Conservation (phyloP, 2,113 vertebrate genomes). For the Apodemus speciosus region DNA sequence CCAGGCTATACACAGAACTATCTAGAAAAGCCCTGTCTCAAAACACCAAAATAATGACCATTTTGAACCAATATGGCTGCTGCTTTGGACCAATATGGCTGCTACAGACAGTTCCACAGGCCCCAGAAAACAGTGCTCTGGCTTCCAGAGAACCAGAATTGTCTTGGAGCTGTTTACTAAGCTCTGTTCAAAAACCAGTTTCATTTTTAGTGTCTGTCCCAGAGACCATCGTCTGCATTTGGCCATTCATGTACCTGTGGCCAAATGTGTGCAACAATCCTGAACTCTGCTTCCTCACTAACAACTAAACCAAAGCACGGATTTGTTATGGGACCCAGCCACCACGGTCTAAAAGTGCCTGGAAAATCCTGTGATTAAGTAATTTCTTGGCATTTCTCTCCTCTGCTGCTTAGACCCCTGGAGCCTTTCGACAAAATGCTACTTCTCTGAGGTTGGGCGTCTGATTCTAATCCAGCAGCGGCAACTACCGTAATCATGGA, state of each 20-base stretch:
- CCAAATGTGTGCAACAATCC: neutral
- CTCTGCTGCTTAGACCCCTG: neutral
- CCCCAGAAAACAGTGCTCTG: accelerated
- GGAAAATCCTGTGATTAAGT: neutral
- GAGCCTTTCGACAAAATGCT: neutral
- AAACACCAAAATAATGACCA: neutral
- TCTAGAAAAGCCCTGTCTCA: neutral
- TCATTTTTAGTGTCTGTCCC: neutral
- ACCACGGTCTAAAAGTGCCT: neutral
- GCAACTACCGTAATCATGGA: neutral
- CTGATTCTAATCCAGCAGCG: neutral
- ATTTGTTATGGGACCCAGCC: neutral
- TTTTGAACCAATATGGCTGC: neutral
- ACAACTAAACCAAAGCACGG: neutral
- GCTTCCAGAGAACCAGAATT: neutral
- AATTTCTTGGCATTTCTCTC: conserved; percentile 10
- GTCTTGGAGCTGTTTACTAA: neutral
- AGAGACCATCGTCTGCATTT: accelerated
- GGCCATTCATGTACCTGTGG: neutral
- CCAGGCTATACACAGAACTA: neutral
- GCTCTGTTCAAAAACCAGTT: neutral
- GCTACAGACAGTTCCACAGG: accelerated
- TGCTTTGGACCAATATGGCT: neutral
- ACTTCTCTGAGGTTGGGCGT: neutral
- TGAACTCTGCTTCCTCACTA: neutral